A percentile compares a stretch with the other conserved stretches of the same genome.
Conservation (phyloP, 2,888 invertebrate genomes). For the Diaphora mendica region DNA sequence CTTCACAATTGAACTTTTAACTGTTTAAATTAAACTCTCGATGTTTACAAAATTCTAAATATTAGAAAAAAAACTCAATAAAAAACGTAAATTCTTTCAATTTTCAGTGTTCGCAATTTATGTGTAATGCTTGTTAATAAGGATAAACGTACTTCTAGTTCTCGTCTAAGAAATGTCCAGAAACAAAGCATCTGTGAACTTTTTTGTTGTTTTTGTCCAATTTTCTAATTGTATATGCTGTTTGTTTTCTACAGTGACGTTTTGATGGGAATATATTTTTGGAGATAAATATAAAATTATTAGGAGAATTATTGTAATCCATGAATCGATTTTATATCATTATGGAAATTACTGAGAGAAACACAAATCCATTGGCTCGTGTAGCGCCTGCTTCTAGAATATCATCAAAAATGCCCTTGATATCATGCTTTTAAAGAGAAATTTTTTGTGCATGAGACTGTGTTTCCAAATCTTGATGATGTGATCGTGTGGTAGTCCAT, state of each 20-base stretch:
- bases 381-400: not conserved
- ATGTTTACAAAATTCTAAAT: constrained; percentile 48
- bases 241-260: constrained; percentile 60
- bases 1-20: constrained; percentile 25
- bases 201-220: constrained; percentile 53
- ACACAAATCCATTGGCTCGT: not conserved
- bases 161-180: constrained; percentile 48
- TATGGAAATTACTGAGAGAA: not conserved
- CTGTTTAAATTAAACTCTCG: constrained; percentile 45
- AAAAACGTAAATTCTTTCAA: constrained; percentile 35
- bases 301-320: not conserved
- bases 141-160: constrained; percentile 38
- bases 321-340: not conserved
- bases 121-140: constrained; percentile 40
- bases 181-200: constrained; percentile 43
- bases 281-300: constrained; percentile 22
- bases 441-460: not conserved
- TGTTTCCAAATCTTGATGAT: not conserved
- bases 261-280: constrained; percentile 28
- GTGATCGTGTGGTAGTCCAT: not conserved
- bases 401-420: not conserved
- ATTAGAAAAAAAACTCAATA: constrained; percentile 32
- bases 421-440: not conserved
- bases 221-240: constrained; percentile 60
- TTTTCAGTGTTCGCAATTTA: constrained; percentile 39